Conservation (phyloP, 2,113 vertebrate genomes). For the Sinocyclocheilus rhinocerous region DNA sequence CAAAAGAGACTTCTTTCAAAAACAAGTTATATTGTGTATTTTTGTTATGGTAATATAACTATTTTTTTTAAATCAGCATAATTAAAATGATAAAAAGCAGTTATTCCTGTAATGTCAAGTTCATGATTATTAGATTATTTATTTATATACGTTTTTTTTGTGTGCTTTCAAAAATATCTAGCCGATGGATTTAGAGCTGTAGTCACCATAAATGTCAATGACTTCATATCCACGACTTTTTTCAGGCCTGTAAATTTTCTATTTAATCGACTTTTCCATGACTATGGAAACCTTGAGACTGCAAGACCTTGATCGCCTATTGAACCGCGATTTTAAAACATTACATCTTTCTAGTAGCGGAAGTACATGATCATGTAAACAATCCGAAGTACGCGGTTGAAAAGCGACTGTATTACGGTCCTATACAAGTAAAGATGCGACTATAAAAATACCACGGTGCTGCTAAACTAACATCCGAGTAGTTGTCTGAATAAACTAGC, state of each 20-base stretch:
- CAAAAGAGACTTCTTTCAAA: not conserved
- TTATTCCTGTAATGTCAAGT: not conserved
- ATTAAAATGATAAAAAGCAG: not conserved
- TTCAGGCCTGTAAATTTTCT: not conserved
- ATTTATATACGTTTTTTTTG: not conserved
- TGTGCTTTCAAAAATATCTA: not conserved
- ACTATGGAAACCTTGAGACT: not conserved
- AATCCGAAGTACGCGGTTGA: not conserved
- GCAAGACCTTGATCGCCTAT: not conserved
- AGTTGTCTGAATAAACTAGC: not conserved
- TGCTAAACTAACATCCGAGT: not conserved
- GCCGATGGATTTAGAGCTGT: not conserved
- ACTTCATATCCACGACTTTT: not conserved
- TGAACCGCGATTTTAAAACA: not conserved
- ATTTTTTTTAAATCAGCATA: not conserved
- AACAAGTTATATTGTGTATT: not conserved
- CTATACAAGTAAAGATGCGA: not conserved
- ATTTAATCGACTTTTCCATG: not conserved
- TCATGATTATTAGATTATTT: not conserved
- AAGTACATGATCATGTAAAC: constrained; percentile 1
- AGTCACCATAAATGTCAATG: not conserved
- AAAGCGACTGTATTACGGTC: not conserved
- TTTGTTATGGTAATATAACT: not conserved
- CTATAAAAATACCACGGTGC: not conserved
- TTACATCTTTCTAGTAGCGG: constrained; percentile 6